Evolutionary conservation across 2,888 invertebrate genomes (phyloP), one percentile per base, ranked within the genome.

Genomic region (Pseudococcus longispinus): DNA sequence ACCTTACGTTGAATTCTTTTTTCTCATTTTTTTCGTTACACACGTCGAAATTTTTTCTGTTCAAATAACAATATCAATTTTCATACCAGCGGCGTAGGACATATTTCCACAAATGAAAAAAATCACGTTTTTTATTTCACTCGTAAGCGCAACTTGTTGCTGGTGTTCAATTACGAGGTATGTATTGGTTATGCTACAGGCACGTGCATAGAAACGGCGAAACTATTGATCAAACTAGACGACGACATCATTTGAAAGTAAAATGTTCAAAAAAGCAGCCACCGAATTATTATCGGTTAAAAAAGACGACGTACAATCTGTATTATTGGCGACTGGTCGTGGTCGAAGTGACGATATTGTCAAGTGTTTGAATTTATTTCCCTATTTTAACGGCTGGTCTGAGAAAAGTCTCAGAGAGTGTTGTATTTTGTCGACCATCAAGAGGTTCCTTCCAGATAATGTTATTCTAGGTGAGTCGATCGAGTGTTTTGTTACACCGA

Each of bases 201-300:
- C 60, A 60, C 60, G 60, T 60, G 60, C 60, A 60, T 80, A 13
- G 77, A 80, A 42, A 80, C 77, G 15, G 29, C 37, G 20, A 70
- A 70, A 70, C 42, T 80, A 80, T 80, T 32, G 77, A 80, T 80
- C 77, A 80, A 80, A 80, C 77, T 15, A 29, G 26, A 60, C 23
- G 23, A 23, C 60, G 37, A 20, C n/a, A n/a, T 55, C 26, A 70
- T 70, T 70, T 29, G 18, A 29, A 70, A 29, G 18, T 70, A 44
- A 42, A 42, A 87, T 87, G 87, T 87, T 87, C 46, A 87, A 87
- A 51, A 87, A 77, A 85, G 85, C 85, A 20, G 87, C 87, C 44
- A 80, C 85, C 44, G 87, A 87, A 44, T 83, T 87, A 65, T 60
- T 87, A 29, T 70, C 85, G 20, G 23, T 85, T 37, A 80, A 85